Evolutionary conservation across 2,113 vertebrate species (phyloP).

Genomic region (Archocentrus centrarchus): DNA sequence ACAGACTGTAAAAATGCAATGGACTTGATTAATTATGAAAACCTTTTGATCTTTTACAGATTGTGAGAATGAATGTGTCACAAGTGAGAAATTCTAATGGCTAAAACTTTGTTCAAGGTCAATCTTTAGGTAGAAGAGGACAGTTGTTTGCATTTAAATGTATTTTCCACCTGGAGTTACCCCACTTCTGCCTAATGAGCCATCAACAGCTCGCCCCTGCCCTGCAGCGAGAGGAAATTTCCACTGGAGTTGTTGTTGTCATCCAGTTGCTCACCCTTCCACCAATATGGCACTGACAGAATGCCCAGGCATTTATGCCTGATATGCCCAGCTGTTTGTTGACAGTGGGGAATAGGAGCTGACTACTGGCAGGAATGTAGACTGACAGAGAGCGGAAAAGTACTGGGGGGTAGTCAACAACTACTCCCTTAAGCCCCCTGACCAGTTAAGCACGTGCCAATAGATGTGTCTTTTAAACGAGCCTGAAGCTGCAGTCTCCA

Average conservation of each 20-base stretch:
- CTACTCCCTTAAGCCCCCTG: not conserved
- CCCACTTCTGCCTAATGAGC: not conserved
- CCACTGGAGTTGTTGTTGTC: conserved; percentile 62
- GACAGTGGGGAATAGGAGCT: conserved; percentile 56
- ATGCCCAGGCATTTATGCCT: conserved; percentile 21
- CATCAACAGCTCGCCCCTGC: not conserved
- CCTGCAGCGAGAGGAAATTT: conserved; percentile 53
- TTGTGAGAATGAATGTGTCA: not conserved
- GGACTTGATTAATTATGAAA: conserved; percentile 13
- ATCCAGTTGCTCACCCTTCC: conserved; percentile 20
- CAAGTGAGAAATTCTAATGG: not conserved
- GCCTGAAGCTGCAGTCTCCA: not conserved
- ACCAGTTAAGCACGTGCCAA: conserved; percentile 9
- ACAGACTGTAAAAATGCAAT: not conserved
- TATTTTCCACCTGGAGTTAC: not conserved
- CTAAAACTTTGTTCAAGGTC: not conserved
- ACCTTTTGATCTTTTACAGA: not conserved
- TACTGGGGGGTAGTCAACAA: conserved; percentile 33
- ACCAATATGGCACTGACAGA: conserved; percentile 3
- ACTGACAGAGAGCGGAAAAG: conserved; percentile 65
- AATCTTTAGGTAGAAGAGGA: not conserved
- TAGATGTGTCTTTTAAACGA: conserved; percentile 15
- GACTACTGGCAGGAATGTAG: conserved; percentile 50
- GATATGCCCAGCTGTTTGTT: conserved; percentile 46
- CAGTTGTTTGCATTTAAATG: not conserved